These are phyloP conservation scores for Crambe crambe DNA, from an alignment of 37 sponge, comb jelly and placozoan genomes.

Conservation along the genomic window DNA sequence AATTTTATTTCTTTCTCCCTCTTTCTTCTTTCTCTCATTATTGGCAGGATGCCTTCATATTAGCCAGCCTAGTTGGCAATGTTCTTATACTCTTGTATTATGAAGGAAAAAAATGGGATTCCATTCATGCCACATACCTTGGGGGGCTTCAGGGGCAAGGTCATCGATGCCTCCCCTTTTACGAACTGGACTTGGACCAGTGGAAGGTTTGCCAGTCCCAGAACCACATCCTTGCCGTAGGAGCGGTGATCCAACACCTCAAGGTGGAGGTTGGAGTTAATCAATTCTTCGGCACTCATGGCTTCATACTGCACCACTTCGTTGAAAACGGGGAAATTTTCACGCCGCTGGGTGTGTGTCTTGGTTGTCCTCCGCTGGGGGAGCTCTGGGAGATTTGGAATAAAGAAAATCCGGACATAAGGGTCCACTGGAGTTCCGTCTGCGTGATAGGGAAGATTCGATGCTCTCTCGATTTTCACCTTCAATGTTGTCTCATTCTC, in stretches of 20 bases:
- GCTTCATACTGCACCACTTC: conserved; percentile 44
- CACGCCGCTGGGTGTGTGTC: neutral
- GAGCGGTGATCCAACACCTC: conserved; percentile 52
- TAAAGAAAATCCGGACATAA: conserved; percentile 54
- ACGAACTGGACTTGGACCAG: conserved; percentile 34
- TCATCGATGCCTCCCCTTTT: conserved; percentile 16
- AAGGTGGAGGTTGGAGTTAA: conserved; percentile 56
- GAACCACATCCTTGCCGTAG: conserved; percentile 43
- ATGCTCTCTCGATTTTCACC: conserved; percentile 42
- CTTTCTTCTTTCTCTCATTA: neutral
- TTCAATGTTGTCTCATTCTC: conserved; percentile 4
- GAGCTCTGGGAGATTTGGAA: conserved; percentile 24
- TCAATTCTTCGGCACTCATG: conserved; percentile 49
- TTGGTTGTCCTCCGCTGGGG: conserved; percentile 50
- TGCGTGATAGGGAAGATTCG: conserved; percentile 28
- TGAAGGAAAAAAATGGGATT: no score
- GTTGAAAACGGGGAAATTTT: conserved; percentile 31
- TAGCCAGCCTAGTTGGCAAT: no score
- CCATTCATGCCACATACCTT: conserved; percentile 48
- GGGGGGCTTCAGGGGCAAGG: conserved; percentile 23
- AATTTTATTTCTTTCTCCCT: neutral
- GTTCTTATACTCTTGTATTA: no score
- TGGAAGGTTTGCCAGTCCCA: conserved; percentile 26
- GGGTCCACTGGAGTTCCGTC: conserved; percentile 59
- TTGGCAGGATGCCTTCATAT: no score